Conservation (phyloP, 2,888 invertebrate genomes). For the Arenicola marina region DNA sequence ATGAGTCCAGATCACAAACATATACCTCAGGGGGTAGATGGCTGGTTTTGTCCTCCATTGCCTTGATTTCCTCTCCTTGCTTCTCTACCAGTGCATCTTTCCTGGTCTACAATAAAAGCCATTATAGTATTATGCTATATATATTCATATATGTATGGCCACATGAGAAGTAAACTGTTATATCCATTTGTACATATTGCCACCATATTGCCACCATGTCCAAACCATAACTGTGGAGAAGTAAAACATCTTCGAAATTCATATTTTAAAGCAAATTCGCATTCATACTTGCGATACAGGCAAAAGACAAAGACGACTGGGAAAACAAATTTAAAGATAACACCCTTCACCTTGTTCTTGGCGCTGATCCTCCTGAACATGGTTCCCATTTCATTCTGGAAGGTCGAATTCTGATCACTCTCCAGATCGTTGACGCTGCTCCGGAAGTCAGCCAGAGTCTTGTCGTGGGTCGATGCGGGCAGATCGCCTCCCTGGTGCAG, state of each 20-base stretch:
- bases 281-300: too few relatives aligned
- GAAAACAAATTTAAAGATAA: neutral
- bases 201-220: too few relatives aligned
- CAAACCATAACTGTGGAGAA: too few relatives aligned
- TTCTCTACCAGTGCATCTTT: constrained; percentile 30
- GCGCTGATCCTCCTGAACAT: constrained; percentile 46
- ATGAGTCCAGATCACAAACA: too few relatives aligned
- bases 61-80: constrained; percentile 33
- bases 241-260: too few relatives aligned
- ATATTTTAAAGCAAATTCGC: too few relatives aligned
- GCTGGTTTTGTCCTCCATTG: constrained; percentile 14
- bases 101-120: constrained; percentile 26
- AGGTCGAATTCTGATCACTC: constrained; percentile 29
- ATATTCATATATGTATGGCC: too few relatives aligned
- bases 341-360: constrained; percentile 48
- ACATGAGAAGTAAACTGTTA: too few relatives aligned
- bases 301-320: too few relatives aligned
- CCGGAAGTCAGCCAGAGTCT: constrained; percentile 30
- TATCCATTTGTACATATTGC: too few relatives aligned
- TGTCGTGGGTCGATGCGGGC: constrained; percentile 37
- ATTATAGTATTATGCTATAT: too few relatives aligned
- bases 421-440: constrained; percentile 39
- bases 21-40: too few relatives aligned
- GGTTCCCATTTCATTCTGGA: constrained; percentile 38
- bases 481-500: constrained; percentile 50